Conservation (phyloP, 2,113 vertebrate species). For the Thoracochromis brauschi region DNA sequence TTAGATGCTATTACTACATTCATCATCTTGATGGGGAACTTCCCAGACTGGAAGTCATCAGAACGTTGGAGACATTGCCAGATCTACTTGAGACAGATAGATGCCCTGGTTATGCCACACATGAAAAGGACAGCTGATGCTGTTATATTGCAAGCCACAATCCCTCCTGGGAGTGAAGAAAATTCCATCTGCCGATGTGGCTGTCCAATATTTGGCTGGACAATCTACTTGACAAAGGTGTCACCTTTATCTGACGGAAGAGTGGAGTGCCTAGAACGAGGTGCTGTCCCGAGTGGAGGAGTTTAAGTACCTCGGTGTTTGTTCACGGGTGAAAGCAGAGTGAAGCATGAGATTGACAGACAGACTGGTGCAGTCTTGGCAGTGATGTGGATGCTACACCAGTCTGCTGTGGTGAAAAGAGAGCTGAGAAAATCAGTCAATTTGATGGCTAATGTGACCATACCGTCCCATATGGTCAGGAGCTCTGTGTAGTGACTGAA, state of each 20-base stretch:
- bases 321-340: neutral
- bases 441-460: neutral
- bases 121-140: neutral
- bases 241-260: neutral
- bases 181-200: neutral
- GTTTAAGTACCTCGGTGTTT: neutral
- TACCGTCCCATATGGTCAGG: neutral
- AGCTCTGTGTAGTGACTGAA: neutral
- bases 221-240: neutral
- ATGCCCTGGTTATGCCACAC: neutral
- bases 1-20: neutral
- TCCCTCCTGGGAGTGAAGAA: neutral
- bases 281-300: neutral
- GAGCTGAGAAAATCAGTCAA: neutral
- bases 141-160: neutral
- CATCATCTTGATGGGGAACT: neutral
- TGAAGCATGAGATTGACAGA: neutral
- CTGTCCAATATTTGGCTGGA: neutral
- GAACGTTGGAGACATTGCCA: neutral
- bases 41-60: neutral
- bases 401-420: neutral
- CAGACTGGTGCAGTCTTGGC: neutral
- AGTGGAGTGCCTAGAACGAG: neutral
- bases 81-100: neutral
- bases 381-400: neutral